A percentile compares a stretch with the other conserved stretches of the same genome.
These are phyloP conservation scores for Planiliza haematocheilus DNA, from an alignment of 2,113 vertebrate species.

Conservation along the genomic window DNA sequence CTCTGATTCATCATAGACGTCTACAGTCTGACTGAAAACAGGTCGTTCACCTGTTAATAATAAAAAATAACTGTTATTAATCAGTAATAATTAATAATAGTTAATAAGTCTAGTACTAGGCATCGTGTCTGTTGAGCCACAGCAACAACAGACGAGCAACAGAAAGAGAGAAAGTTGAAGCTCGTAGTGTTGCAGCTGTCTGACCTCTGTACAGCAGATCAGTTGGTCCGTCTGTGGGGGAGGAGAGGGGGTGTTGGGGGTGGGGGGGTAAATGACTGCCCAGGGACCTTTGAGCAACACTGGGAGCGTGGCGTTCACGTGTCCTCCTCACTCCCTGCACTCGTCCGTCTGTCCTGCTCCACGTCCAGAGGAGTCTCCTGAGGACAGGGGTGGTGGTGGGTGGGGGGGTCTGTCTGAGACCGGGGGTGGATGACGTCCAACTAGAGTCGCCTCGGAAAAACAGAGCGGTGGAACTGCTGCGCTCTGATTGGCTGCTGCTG, in stretches of 20 bases:
- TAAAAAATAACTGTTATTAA: too few relatives aligned
- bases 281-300: conserved; percentile 70
- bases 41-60: too few relatives aligned
- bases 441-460: neutral
- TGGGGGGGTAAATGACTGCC: conserved; percentile 24
- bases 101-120: too few relatives aligned
- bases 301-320: conserved; percentile 51
- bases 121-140: too few relatives aligned
- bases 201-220: conserved; percentile 51
- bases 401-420: neutral
- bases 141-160: too few relatives aligned
- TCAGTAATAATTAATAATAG: too few relatives aligned
- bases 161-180: too few relatives aligned
- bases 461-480: conserved; percentile 11
- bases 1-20: too few relatives aligned
- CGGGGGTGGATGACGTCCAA: conserved; percentile 10
- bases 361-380: neutral
- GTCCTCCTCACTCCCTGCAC: conserved; percentile 18
- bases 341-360: neutral
- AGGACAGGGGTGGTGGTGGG: neutral
- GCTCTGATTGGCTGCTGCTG: conserved; percentile 39
- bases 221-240: conserved; percentile 15
- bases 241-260: too few relatives aligned
- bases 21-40: too few relatives aligned
- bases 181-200: conserved; percentile 27